Percentiles rank a stretch among this genome's conserved stretches.
Evolutionary conservation across 2,888 invertebrate genomes (phyloP).

Genomic region (Lacanobia oleracea): DNA sequence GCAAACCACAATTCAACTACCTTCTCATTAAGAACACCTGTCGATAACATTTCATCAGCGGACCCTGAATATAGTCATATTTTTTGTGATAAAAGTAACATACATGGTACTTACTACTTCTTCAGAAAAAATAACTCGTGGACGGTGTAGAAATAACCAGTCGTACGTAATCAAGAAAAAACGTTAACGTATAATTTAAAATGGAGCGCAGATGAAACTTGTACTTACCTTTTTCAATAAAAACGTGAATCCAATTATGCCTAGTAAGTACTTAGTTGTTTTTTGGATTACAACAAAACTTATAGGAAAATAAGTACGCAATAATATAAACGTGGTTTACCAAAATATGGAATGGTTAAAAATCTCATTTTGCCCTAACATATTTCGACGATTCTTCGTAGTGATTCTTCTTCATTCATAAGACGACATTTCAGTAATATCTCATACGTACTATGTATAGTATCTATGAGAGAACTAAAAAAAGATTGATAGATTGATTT

Average conservation of each 20-base stretch:
- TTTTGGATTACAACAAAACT: background rate
- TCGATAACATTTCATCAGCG: constrained; percentile 1
- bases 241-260: constrained; percentile 1
- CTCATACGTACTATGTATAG: too few species aligned
- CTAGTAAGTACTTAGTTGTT: background rate
- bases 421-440: too few species aligned
- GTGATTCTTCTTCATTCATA: too few species aligned
- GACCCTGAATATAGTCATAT: constrained; percentile 6
- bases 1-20: background rate
- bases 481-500: too few species aligned
- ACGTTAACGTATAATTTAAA: constrained; percentile 36
- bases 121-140: constrained; percentile 27
- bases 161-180: constrained; percentile 16
- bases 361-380: too few species aligned
- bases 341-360: background rate
- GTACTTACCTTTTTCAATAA: background rate
- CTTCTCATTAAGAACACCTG: constrained; percentile 17
- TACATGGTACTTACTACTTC: constrained; percentile 15
- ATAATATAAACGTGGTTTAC: background rate
- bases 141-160: constrained; percentile 14
- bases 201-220: constrained; percentile 27
- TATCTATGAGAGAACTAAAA: too few species aligned
- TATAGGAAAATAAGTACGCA: background rate
- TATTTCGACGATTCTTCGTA: too few species aligned
- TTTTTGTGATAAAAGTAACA: constrained; percentile 30